A percentile compares a stretch with the other conserved stretches of the same genome.
These are phyloP conservation scores for Caenorhabditis briggsae DNA, from an alignment of 1,140 invertebrate genomes.

Conservation along the genomic window DNA sequence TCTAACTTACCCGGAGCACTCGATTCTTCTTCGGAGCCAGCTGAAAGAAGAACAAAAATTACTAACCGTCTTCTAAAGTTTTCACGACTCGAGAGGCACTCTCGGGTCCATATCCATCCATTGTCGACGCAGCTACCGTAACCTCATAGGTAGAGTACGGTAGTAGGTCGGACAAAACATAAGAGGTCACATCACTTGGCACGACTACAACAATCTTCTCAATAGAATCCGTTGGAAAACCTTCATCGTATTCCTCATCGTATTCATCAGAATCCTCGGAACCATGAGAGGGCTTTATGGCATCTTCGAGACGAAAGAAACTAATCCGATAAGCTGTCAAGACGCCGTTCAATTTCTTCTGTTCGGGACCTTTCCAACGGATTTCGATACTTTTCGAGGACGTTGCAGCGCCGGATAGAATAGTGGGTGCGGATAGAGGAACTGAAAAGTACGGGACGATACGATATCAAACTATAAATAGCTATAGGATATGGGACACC, in stretches of 20 bases:
- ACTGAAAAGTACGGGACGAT: slow-evolving; percentile 35
- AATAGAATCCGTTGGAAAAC: background rate
- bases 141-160: slow-evolving; percentile 67
- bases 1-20: slow-evolving; percentile 41
- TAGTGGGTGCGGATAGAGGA: slow-evolving; percentile 16
- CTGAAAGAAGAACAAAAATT: slow-evolving; percentile 47
- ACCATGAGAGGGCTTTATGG: background rate
- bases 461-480: background rate
- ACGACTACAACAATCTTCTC: slow-evolving; percentile 26
- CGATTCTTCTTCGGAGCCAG: slow-evolving; percentile 49
- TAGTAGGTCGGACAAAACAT: slow-evolving; percentile 56
- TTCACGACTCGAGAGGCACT: slow-evolving; percentile 52
- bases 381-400: slow-evolving; percentile 47
- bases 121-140: slow-evolving; percentile 62
- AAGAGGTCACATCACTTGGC: slow-evolving; percentile 32
- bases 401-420: background rate
- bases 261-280: slow-evolving; percentile 17
- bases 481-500: background rate
- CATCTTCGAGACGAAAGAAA: slow-evolving; percentile 40
- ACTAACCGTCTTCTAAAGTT: slow-evolving; percentile 67
- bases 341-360: slow-evolving; percentile 50
- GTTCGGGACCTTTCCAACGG: slow-evolving; percentile 31
- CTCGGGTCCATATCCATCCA: slow-evolving; percentile 62
- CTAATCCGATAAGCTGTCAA: slow-evolving; percentile 52
- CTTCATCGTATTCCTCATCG: slow-evolving; percentile 2